Evolutionary conservation across 2,797 vertebrate genomes (phyloP).

Genomic region (Pipistrellus pygmaeus): DNA sequence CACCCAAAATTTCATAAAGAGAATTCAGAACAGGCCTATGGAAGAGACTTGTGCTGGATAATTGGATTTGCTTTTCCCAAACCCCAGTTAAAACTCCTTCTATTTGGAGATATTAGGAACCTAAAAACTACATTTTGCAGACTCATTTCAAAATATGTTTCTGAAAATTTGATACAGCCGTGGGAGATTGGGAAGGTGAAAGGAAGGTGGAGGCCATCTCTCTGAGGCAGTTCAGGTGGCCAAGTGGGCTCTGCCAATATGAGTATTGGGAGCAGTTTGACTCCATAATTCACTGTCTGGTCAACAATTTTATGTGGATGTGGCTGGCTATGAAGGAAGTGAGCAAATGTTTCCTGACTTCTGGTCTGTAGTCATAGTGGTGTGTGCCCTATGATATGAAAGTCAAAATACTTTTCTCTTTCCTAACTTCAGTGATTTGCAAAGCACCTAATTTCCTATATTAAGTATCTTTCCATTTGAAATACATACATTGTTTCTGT

Average conservation of each 20-base stretch:
- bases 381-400: background rate
- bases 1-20: background rate
- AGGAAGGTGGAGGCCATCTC: background rate
- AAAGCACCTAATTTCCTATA: constrained; percentile 1
- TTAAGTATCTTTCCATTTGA: background rate
- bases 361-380: background rate
- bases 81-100: constrained; percentile 25
- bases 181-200: constrained; percentile 43
- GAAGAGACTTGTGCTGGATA: constrained; percentile 21
- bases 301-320: constrained; percentile 19
- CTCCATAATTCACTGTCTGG: background rate
- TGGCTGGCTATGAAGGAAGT: background rate
- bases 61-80: constrained; percentile 27
- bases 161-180: background rate
- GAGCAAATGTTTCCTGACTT: background rate
- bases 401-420: constrained; percentile 8
- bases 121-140: constrained; percentile 13
- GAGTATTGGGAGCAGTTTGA: background rate
- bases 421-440: background rate
- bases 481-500: background rate
- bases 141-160: constrained; percentile 27
- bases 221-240: background rate
- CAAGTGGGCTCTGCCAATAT: background rate
- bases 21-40: background rate
- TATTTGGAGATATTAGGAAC: constrained; percentile 31